phyloP scores from a whole-genome alignment of 2,113 vertebrate genomes.

The Dolichotis patagonum region DNA sequence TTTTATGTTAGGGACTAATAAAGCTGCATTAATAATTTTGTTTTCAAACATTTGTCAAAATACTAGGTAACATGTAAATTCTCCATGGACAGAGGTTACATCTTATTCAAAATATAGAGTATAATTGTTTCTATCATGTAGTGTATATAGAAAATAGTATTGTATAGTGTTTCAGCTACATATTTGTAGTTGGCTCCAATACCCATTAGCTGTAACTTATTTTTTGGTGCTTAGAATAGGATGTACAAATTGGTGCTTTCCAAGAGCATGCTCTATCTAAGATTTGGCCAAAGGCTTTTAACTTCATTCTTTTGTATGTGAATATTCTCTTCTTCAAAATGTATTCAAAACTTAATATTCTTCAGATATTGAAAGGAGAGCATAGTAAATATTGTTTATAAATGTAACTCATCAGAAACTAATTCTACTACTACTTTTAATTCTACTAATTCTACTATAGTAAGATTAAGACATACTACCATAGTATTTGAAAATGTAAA shows the following conservation, averaged over 20 bases:
- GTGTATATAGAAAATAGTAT: not conserved
- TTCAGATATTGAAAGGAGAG: not conserved
- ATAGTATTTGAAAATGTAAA: conserved; percentile 17
- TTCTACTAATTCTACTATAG: not conserved
- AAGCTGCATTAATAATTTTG: not conserved
- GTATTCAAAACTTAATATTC: not conserved
- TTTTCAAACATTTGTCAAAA: conserved; percentile 1
- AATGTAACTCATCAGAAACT: not conserved
- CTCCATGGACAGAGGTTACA: not conserved
- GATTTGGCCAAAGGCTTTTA: not conserved
- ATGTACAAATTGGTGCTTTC: not conserved
- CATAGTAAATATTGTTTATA: not conserved
- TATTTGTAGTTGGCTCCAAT: not conserved
- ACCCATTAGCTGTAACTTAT: not conserved
- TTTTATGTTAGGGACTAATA: not conserved
- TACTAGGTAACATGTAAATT: not conserved
- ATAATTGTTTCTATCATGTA: not conserved
- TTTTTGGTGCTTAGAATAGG: not conserved
- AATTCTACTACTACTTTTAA: not conserved
- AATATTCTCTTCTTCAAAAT: not conserved
- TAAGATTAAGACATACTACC: not conserved
- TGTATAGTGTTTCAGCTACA: not conserved
- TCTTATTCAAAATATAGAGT: not conserved
- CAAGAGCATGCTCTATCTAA: not conserved
- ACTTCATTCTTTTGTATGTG: not conserved